These are phyloP conservation scores for Arvicanthis niloticus DNA, from an alignment of 2,113 vertebrate genomes.

Conservation along the genomic window DNA sequence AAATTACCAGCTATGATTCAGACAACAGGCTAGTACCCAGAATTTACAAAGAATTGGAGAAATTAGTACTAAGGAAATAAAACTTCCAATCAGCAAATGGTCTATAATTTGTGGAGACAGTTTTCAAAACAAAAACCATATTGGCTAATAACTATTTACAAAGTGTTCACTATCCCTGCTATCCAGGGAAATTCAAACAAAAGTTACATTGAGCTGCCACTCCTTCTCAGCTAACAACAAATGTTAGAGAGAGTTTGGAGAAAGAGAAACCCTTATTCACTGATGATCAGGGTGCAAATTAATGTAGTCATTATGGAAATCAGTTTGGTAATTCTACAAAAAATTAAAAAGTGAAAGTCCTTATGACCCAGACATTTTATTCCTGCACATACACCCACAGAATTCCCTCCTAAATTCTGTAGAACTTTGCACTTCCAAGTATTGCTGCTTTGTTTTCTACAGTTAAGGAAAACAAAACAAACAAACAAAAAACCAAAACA, in stretches of 20 bases:
- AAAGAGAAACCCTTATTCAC: background rate
- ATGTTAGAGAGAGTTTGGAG: background rate
- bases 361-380: background rate
- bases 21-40: background rate
- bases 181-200: background rate
- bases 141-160: background rate
- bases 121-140: background rate
- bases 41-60: background rate
- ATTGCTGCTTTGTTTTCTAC: background rate
- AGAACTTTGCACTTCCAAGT: background rate
- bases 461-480: background rate
- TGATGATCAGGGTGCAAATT: background rate
- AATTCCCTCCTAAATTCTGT: too few relatives aligned
- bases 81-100: background rate
- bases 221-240: too few relatives aligned
- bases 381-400: too few relatives aligned
- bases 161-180: background rate
- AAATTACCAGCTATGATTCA: background rate
- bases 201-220: background rate
- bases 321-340: background rate
- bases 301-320: background rate
- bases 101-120: background rate
- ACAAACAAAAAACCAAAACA: too few relatives aligned
- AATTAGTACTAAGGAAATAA: background rate
- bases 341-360: background rate